These are phyloP conservation scores for human (Homo sapiens) DNA, from an alignment of 2,113 vertebrate genomes.

Conservation along the genomic window DNA sequence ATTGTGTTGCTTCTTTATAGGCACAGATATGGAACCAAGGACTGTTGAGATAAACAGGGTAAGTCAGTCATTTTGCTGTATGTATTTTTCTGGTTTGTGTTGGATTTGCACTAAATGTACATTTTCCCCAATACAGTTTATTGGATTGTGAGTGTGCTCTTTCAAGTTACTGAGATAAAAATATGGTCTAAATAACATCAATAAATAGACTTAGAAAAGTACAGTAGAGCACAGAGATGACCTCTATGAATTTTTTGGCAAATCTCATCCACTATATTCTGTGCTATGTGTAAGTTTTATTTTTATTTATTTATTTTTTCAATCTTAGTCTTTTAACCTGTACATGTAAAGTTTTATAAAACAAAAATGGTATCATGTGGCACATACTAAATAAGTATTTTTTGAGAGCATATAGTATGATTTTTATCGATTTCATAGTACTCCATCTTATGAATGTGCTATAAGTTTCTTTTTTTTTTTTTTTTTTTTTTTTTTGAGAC, in stretches of 20 bases:
- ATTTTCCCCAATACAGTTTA: background rate
- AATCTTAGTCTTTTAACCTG: too few relatives aligned
- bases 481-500: too few relatives aligned
- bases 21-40: constrained; percentile 84
- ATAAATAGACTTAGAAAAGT: background rate
- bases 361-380: background rate
- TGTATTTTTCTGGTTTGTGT: background rate
- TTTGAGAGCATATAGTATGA: background rate
- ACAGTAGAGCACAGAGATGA: background rate
- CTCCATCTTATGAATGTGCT: background rate
- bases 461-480: background rate
- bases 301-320: background rate
- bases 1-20: constrained; percentile 81
- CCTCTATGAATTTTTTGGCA: background rate
- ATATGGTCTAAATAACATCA: background rate
- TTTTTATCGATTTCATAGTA: background rate
- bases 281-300: background rate
- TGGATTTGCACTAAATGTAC: background rate
- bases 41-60: constrained; percentile 94
- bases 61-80: constrained; percentile 76
- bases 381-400: background rate
- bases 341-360: background rate
- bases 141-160: background rate
- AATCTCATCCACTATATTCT: background rate
- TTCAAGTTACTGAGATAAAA: constrained; percentile 7